Conservation (phyloP, 2,113 vertebrate genomes). For the Apaloderma vittatum region DNA sequence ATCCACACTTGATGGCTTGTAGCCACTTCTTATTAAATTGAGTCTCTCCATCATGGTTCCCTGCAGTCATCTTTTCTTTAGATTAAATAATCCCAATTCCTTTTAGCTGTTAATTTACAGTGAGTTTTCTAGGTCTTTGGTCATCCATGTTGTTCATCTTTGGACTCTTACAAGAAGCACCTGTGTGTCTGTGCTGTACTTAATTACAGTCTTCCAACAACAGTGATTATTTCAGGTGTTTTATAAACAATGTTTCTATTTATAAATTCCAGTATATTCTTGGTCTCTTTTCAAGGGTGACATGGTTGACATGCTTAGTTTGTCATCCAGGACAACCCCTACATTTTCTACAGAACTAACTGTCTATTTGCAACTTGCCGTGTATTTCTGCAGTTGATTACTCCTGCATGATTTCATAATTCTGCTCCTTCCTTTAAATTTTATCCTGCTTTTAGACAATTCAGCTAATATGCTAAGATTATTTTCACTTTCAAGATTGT, state of each 20-base stretch:
- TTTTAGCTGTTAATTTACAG: background rate
- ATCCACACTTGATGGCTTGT: background rate
- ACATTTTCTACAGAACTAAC: background rate
- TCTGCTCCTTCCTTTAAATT: background rate
- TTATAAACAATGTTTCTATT: background rate
- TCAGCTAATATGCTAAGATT: background rate
- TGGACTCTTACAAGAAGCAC: background rate
- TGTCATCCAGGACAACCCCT: background rate
- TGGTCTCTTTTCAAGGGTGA: background rate
- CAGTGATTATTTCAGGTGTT: background rate
- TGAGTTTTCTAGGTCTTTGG: background rate
- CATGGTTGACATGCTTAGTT: background rate
- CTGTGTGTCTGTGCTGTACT: background rate
- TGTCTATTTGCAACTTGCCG: background rate
- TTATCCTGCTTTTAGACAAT: background rate
- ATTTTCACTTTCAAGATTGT: background rate
- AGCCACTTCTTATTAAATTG: background rate
- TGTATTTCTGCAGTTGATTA: background rate
- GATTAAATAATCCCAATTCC: background rate
- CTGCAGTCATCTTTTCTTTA: background rate
- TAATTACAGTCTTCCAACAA: background rate
- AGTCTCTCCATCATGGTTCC: background rate
- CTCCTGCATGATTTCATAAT: background rate
- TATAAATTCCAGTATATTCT: background rate
- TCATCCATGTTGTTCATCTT: background rate